Percentiles rank a stretch among this genome's conserved stretches.
These are phyloP conservation scores for Podilymbus podiceps DNA, from an alignment of 2,113 vertebrate species.

Conservation along the genomic window DNA sequence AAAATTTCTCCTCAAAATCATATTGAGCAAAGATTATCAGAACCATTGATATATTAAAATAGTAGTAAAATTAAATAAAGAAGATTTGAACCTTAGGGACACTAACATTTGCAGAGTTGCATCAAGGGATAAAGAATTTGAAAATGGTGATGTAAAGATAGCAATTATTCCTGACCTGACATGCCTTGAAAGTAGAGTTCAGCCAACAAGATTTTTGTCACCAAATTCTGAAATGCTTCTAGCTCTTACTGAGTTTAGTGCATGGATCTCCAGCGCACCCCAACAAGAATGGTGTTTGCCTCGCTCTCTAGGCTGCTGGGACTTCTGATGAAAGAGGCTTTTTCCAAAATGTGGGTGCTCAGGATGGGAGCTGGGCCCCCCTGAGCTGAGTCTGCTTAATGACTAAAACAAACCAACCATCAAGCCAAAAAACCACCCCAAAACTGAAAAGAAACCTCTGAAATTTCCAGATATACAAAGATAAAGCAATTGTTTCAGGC, in stretches of 20 bases:
- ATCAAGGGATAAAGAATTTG: not conserved
- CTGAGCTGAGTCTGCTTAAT: not conserved
- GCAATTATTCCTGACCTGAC: conserved; percentile 9
- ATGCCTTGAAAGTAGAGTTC: not conserved
- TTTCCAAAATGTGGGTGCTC: not conserved
- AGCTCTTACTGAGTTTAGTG: not conserved
- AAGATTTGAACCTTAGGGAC: not conserved
- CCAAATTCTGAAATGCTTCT: not conserved
- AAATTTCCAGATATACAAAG: not conserved
- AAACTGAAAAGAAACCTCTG: not conserved
- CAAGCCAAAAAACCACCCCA: not conserved
- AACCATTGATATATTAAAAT: not conserved
- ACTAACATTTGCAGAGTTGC: not conserved
- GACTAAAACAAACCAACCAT: not conserved
- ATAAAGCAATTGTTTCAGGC: not conserved
- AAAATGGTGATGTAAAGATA: not conserved
- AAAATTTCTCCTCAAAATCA: not conserved
- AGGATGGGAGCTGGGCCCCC: not conserved
- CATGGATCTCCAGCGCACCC: not conserved
- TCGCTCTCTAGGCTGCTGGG: not conserved
- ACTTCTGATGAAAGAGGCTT: not conserved
- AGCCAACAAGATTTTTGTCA: not conserved
- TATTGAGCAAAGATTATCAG: not conserved
- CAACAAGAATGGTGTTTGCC: fast-evolving
- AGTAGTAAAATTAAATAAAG: conserved; percentile 1